These are phyloP conservation scores for Drosophila kanapiae DNA, from an alignment of 1,140 invertebrate species.

Conservation along the genomic window DNA sequence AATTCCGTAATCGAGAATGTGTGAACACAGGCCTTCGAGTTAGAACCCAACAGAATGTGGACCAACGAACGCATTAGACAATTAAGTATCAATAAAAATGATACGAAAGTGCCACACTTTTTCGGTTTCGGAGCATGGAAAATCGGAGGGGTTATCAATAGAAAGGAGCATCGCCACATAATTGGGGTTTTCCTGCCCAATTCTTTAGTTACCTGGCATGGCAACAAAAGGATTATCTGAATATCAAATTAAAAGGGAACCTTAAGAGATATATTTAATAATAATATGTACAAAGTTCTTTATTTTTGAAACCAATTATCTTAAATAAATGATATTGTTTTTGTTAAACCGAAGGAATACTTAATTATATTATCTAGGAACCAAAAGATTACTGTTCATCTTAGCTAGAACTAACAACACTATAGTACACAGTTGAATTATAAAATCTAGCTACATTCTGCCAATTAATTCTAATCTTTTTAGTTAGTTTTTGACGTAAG, in stretches of 20 bases:
- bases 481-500: neutral
- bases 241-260: neutral
- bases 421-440: neutral
- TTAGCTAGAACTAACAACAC: no score
- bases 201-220: slow-evolving; percentile 7
- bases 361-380: neutral
- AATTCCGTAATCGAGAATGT: slow-evolving; percentile 65
- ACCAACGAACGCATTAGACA: slow-evolving; percentile 29
- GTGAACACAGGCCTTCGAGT: slow-evolving; percentile 43
- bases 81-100: slow-evolving; percentile 47
- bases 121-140: slow-evolving; percentile 5
- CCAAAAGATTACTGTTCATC: neutral
- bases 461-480: neutral
- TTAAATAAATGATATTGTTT: neutral
- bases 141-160: neutral
- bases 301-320: neutral
- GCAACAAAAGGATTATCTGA: slow-evolving; percentile 10
- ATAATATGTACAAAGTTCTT: neutral
- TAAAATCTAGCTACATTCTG: neutral
- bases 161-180: slow-evolving; percentile 1
- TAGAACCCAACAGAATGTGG: slow-evolving; percentile 8
- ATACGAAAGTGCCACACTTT: slow-evolving; percentile 23
- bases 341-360: neutral
- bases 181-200: slow-evolving; percentile 36
- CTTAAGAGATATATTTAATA: neutral